Evolutionary conservation across 1,140 invertebrate species (phyloP).

Genomic region (Euwallacea fornicatus): DNA sequence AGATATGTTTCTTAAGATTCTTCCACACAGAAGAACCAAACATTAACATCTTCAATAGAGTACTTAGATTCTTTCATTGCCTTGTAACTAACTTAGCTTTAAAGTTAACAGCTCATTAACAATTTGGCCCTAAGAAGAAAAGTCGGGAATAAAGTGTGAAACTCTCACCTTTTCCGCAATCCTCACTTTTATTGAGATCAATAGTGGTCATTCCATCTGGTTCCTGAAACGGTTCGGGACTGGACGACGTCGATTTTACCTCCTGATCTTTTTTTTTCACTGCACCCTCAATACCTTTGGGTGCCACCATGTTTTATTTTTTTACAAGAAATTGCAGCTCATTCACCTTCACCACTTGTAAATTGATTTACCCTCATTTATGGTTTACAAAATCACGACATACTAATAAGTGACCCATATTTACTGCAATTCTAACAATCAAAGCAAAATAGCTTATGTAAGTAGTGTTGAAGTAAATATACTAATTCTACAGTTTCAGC

Average conservation of each 20-base stretch:
- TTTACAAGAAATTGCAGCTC: neutral
- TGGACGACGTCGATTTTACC: slow-evolving; percentile 20
- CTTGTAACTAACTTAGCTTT: neutral
- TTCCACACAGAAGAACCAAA: neutral
- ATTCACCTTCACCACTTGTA: neutral
- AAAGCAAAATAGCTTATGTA: slow-evolving; percentile 7
- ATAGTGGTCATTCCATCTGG: slow-evolving; percentile 50
- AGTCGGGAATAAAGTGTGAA: neutral
- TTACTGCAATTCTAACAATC: slow-evolving; percentile 5
- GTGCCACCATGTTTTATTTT: slow-evolving; percentile 10
- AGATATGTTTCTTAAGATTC: too few species aligned
- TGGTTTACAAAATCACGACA: neutral
- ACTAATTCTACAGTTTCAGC: too few species aligned
- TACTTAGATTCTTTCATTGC: neutral
- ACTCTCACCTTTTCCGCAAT: slow-evolving; percentile 23
- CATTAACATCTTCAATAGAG: too few species aligned
- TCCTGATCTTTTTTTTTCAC: neutral
- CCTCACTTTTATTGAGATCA: slow-evolving; percentile 43
- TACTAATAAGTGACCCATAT: slow-evolving; percentile 1
- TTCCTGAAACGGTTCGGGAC: slow-evolving; percentile 45
- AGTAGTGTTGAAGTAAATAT: neutral
- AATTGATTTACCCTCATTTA: neutral
- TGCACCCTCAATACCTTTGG: neutral
- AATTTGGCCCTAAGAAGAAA: too few species aligned
- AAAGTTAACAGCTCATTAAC: too few species aligned